These are phyloP conservation scores for Miltochrista miniata DNA, from an alignment of 2,888 invertebrate genomes.

Conservation along the genomic window DNA sequence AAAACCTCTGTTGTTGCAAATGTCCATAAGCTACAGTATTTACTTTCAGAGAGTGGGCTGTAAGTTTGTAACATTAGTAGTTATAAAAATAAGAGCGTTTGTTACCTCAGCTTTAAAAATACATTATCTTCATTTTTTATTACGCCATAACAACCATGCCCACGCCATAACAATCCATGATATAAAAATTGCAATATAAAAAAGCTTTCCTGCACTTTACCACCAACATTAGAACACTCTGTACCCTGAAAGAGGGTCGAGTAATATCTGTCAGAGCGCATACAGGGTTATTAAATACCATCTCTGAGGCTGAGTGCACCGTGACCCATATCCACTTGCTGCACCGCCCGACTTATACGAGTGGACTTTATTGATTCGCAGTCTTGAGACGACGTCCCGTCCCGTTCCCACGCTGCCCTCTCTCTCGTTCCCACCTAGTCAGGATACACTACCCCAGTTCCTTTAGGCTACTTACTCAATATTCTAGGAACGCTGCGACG, in stretches of 20 bases:
- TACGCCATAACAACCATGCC: no score
- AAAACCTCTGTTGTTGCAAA: no score
- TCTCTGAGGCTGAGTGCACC: slow-evolving; percentile 72
- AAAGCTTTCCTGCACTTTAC: slow-evolving; percentile 27
- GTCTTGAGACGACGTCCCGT: slow-evolving; percentile 79
- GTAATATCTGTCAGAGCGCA: slow-evolving; percentile 70
- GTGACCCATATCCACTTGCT: slow-evolving; percentile 77
- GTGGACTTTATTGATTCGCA: slow-evolving; percentile 84
- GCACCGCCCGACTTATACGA: slow-evolving; percentile 79
- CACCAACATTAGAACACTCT: slow-evolving; percentile 33
- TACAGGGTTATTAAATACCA: slow-evolving; percentile 75
- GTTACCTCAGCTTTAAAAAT: no score
- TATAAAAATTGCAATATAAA: slow-evolving; percentile 8
- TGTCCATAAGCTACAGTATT: no score
- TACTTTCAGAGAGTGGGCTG: no score
- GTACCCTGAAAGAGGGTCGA: slow-evolving; percentile 46
- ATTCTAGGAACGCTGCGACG: slow-evolving; percentile 65
- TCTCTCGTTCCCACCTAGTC: slow-evolving; percentile 14
- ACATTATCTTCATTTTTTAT: no score
- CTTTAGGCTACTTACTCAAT: slow-evolving; percentile 77
- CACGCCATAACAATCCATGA: no score
- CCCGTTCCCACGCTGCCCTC: slow-evolving; percentile 57
- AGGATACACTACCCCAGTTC: slow-evolving; percentile 46
- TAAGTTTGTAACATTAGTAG: no score
- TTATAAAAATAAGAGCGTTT: no score